Evolutionary conservation across 2,888 invertebrate species (phyloP), one percentile per base, ranked within the genome.

Genomic region (Trichogramma dendrolimi): DNA sequence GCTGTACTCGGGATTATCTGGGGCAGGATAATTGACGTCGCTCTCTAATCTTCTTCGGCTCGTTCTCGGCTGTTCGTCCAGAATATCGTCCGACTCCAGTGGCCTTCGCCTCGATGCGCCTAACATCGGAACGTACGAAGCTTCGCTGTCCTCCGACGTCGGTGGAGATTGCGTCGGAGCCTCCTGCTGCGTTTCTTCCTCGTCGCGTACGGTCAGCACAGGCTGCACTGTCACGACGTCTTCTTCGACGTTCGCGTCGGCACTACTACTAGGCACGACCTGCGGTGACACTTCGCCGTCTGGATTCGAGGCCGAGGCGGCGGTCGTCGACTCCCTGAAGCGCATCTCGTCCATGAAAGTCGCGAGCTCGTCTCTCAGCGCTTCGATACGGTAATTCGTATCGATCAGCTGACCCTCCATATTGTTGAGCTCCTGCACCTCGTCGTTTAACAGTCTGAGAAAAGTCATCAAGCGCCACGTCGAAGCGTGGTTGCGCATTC

Each of bases 401-500:
- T 62, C 70, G 1, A 67, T 68, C 8, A 72, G 65, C 14, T 69
- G 70, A 4, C 64, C 61, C 44, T 70, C 68, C 61, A 71, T 67
- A 41, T 65, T 67, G 11, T 71, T 69, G 4, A 72, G 60, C 4
- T 67, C 61, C n/a, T 67, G 66, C 5, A 71, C 67, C 51, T 71
- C 71, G 7, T 68, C 62, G 8, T 66, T 69, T 4, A 72, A 5
- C 4, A 62, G 61, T 7, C 65, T 67, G 7, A 68, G 59, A 38
- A 70, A 59, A 42, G 61, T 10, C 11, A 68, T 67, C 1, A 67
- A 49, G 10, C 67, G 62, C 1, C 62, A 54, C 2, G 2, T 14
- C 5, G 48, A 50, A 3, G 64, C 61, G 39, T 66, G 64, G 2
- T 61, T 63, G 3, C 27, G 27, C 27, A 27, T 27, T 27, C 27